phyloP scores from a whole-genome alignment of 2,797 vertebrate species.

The Podarcis siculus region DNA sequence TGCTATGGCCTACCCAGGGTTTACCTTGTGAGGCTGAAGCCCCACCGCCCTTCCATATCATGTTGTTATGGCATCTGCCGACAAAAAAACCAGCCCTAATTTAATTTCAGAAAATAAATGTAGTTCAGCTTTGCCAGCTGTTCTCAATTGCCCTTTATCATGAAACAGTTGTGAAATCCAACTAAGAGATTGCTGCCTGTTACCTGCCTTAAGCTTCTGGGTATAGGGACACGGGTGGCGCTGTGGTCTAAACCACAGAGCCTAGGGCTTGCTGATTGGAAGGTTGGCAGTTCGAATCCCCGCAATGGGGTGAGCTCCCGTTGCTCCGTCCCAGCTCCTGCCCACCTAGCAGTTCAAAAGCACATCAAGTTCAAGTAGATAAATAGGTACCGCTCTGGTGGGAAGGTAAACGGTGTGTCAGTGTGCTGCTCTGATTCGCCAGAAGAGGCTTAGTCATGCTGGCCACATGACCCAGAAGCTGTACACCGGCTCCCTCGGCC shows the following conservation, averaged over 20 bases:
- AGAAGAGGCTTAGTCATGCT: no score
- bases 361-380: no score
- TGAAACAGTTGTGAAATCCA: slow-evolving; percentile 67
- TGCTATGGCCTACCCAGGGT: slow-evolving; percentile 21
- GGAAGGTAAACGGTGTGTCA: no score
- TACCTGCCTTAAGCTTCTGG: neutral
- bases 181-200: slow-evolving; percentile 64
- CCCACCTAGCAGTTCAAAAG: no score
- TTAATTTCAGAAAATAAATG: slow-evolving; percentile 54
- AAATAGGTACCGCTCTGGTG: no score
- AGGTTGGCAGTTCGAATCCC: no score
- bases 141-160: slow-evolving; percentile 53
- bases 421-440: no score
- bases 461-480: no score
- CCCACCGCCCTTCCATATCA: slow-evolving; percentile 48
- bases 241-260: no score
- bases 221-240: neutral
- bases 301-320: accelerated
- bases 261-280: no score
- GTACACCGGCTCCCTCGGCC: no score
- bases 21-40: slow-evolving; percentile 35
- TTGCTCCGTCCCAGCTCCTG: no score
- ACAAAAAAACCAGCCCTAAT: slow-evolving; percentile 49
- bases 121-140: slow-evolving; percentile 70
- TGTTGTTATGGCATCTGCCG: slow-evolving; percentile 55